Conservation (phyloP, 2,888 invertebrate genomes). For the Cotesia congregata region DNA sequence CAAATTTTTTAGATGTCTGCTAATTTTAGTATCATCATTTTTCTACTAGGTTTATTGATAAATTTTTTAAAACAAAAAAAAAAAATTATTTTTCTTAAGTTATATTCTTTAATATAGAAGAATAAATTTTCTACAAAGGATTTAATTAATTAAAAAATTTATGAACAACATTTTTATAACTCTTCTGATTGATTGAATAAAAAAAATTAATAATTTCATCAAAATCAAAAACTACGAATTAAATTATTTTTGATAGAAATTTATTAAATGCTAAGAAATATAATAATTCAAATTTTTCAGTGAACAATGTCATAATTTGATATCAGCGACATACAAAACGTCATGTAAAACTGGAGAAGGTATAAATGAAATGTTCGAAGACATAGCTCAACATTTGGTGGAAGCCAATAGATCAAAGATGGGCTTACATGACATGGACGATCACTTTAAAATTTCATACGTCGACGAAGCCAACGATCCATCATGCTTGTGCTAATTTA, state of each 20-base stretch:
- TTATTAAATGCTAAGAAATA: too few species aligned
- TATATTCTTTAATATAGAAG: too few species aligned
- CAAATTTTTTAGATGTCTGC: too few species aligned
- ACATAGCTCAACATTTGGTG: constrained; percentile 86
- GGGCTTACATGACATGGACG: constrained; percentile 84
- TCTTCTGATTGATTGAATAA: too few species aligned
- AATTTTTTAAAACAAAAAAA: constrained; percentile 2
- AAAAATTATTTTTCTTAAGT: too few species aligned
- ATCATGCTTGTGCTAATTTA: constrained; percentile 70
- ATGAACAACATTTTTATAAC: too few species aligned
- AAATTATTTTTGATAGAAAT: too few species aligned
- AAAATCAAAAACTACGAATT: too few species aligned
- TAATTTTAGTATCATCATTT: not conserved
- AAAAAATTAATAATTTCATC: too few species aligned
- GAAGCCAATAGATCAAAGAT: constrained; percentile 86
- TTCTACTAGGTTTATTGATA: not conserved
- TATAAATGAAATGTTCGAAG: constrained; percentile 91
- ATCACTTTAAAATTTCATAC: constrained; percentile 82
- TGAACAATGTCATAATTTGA: constrained; percentile 92
- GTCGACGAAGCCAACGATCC: constrained; percentile 74
- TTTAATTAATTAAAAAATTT: too few species aligned
- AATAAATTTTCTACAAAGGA: too few species aligned
- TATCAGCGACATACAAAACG: constrained; percentile 89
- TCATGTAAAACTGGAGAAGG: constrained; percentile 91
- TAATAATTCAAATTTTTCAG: constrained; percentile 70